Base-by-base conservation (phyloP, 1,140 invertebrate species). In the Linepithema humile region DNA sequence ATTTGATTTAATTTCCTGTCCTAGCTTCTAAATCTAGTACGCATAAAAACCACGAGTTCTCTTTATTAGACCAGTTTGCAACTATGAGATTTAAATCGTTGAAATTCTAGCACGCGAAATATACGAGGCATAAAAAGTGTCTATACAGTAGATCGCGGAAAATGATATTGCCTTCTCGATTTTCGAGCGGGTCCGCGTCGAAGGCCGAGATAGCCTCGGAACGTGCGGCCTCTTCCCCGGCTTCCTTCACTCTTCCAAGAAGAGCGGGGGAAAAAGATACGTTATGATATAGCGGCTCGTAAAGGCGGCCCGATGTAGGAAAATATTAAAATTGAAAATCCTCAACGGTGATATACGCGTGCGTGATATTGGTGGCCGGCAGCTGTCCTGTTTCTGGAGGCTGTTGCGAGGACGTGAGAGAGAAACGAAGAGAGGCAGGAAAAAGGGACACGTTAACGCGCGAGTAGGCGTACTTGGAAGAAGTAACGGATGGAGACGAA, bases 271-370 rank as follows among this genome's bases (percentile, higher is more conserved):
- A 64, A 53, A 83, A 48, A 70, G 40, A 78, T 62, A 72, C 85
- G 88, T 90, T 90, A 90, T 92, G 93, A 93, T 93, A 93, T 93
- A 93, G 89, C 89, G 85, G 88, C 87, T 93, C 92, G 90, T 93
- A 93, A 93, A 93, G 87, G 86, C 88, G 80, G 85, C 53, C 83
- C 89, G 88, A 88, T 90, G 89, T 90, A 84, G 90, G 90, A 92
- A 93, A 93, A 92, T 94, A 94, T 94, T 93, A 94, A 93, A 93
- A 93, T 93, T 92, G 93, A 94, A 93, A 94, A 92, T 93, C 89
- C 88, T 91, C 88, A 92, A 90, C 86, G 86, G 87, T 93, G 92
- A 94, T 94, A 94, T 93, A 91, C 89, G 90, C 90, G 91, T 87
- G 84, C 85, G 86, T 83, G 91, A 94, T 94, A 94, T 94, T 93